These are phyloP conservation scores for Asbolus verrucosus DNA, from an alignment of 1,140 invertebrate species.

Conservation along the genomic window DNA sequence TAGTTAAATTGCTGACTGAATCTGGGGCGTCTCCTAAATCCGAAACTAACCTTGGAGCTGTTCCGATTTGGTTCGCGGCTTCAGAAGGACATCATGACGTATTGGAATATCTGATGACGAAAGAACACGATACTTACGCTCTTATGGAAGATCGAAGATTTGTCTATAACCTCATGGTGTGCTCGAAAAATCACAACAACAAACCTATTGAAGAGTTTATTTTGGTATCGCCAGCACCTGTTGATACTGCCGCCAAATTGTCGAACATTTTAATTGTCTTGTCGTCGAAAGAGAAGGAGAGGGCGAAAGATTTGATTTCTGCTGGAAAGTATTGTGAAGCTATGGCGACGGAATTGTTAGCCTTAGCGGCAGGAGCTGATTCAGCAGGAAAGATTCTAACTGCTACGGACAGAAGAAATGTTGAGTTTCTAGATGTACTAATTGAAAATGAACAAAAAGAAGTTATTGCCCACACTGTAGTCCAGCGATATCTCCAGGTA, in stretches of 20 bases:
- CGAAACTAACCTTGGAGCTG: slow-evolving; percentile 92
- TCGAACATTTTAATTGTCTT: slow-evolving; percentile 92
- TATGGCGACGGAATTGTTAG: slow-evolving; percentile 96
- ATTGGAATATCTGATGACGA: slow-evolving; percentile 94
- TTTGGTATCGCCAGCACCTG: slow-evolving; percentile 94
- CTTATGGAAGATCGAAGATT: slow-evolving; percentile 98
- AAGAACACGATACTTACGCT: slow-evolving; percentile 96
- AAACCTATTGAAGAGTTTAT: slow-evolving; percentile 98
- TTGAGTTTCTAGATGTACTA: slow-evolving; percentile 96
- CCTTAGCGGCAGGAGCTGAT: slow-evolving; percentile 92
- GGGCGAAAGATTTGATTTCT: slow-evolving; percentile 94
- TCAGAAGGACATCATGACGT: slow-evolving; percentile 97
- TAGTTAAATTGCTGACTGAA: slow-evolving; percentile 94
- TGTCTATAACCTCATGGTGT: slow-evolving; percentile 98
- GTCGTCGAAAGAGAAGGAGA: slow-evolving; percentile 96
- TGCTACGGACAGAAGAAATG: slow-evolving; percentile 90
- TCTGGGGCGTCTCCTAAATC: slow-evolving; percentile 94
- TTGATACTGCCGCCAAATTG: slow-evolving; percentile 97
- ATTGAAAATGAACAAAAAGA: slow-evolving; percentile 99
- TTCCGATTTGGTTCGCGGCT: slow-evolving; percentile 97
- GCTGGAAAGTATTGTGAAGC: slow-evolving; percentile 96
- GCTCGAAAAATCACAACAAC: slow-evolving; percentile 96
- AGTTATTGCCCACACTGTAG: slow-evolving; percentile 91
- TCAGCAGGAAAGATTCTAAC: slow-evolving; percentile 92
- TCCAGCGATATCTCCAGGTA: slow-evolving; percentile 89